These are phyloP conservation scores for Anthonomus grandis DNA, from an alignment of 1,140 invertebrate species.

Conservation along the genomic window DNA sequence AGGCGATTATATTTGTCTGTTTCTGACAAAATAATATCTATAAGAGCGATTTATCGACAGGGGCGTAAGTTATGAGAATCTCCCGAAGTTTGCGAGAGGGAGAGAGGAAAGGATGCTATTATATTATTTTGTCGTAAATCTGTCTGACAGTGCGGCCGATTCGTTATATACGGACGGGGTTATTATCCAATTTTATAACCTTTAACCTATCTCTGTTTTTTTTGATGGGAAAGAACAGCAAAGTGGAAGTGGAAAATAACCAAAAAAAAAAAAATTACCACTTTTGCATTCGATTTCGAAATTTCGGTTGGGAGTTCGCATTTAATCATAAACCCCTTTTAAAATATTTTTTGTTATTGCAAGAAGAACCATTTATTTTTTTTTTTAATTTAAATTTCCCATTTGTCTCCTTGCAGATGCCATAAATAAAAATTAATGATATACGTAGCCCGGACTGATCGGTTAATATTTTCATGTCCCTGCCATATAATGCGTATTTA, in stretches of 20 bases:
- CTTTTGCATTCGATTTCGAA: too few species aligned
- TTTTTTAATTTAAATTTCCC: constrained; percentile 13
- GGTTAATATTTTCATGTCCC: constrained; percentile 23
- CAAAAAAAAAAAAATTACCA: too few species aligned
- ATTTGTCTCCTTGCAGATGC: constrained; percentile 3
- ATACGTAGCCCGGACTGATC: constrained; percentile 11
- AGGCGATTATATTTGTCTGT: constrained; percentile 40
- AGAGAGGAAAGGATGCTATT: constrained; percentile 7
- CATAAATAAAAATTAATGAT: constrained; percentile 18
- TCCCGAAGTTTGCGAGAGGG: too few species aligned
- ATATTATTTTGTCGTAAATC: constrained; percentile 20
- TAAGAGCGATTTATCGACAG: constrained; percentile 33
- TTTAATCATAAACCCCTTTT: too few species aligned
- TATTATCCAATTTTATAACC: constrained; percentile 21
- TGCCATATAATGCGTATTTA: constrained; percentile 19
- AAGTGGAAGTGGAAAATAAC: too few species aligned
- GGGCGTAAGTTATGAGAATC: constrained; percentile 12
- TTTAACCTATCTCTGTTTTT: too few species aligned
- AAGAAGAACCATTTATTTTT: too few species aligned
- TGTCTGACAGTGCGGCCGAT: too few species aligned
- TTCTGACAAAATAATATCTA: constrained; percentile 42
- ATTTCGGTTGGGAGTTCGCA: too few species aligned
- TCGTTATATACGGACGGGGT: constrained; percentile 10
- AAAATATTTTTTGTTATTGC: too few species aligned
- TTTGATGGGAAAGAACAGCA: too few species aligned